Conservation (phyloP, 2,888 invertebrate genomes). For the Psylliodes chrysocephalus region DNA sequence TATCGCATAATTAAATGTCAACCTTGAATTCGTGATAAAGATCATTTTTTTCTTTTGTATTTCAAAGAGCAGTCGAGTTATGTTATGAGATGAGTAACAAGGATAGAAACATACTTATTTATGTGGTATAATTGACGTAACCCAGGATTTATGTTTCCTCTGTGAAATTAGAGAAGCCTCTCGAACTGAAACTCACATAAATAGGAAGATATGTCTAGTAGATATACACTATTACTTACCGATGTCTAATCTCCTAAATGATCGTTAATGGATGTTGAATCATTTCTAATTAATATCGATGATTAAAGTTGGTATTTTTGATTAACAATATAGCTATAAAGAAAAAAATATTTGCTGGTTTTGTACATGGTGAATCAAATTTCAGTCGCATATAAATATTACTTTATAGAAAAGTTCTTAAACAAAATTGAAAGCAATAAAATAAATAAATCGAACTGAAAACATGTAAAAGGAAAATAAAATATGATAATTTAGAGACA, state of each 20-base stretch:
- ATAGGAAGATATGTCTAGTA: slow-evolving; percentile 30
- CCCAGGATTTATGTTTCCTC: slow-evolving; percentile 50
- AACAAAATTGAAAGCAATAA: too few relatives aligned
- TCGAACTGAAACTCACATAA: slow-evolving; percentile 31
- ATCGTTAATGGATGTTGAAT: slow-evolving; percentile 21
- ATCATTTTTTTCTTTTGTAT: neutral
- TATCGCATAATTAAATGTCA: neutral
- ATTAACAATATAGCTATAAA: too few relatives aligned
- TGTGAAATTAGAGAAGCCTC: slow-evolving; percentile 45
- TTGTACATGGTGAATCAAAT: too few relatives aligned
- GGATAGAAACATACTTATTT: slow-evolving; percentile 38
- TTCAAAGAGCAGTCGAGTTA: slow-evolving; percentile 11
- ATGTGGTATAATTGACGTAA: slow-evolving; percentile 46
- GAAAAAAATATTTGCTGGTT: too few relatives aligned
- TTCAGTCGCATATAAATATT: too few relatives aligned
- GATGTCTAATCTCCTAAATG: slow-evolving; percentile 27
- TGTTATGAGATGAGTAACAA: slow-evolving; percentile 34
- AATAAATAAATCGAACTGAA: too few relatives aligned
- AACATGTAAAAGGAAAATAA: too few relatives aligned
- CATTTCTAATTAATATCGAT: slow-evolving; percentile 17
- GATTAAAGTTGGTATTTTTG: neutral
- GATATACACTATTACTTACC: slow-evolving; percentile 27
- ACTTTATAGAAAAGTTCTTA: too few relatives aligned
- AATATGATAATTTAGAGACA: too few relatives aligned
- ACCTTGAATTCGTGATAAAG: slow-evolving; percentile 7